phyloP scores from a whole-genome alignment of 2,113 vertebrate genomes.

The Paratilapia polleni region DNA sequence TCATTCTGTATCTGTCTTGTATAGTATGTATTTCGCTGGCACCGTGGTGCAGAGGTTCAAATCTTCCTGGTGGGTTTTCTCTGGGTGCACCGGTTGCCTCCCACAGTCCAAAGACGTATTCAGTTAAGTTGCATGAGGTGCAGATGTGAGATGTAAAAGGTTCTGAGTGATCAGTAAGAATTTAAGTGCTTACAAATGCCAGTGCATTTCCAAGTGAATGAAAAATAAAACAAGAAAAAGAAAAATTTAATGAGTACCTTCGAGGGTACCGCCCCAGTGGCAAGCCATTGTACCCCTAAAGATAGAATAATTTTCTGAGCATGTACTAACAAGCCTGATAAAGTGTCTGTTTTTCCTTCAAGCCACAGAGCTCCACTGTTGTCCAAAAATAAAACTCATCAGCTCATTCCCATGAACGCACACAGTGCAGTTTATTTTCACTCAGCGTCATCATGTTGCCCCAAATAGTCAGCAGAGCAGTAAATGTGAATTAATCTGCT shows the following conservation, averaged over 20 bases:
- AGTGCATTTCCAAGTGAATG: neutral
- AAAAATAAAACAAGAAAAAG: neutral
- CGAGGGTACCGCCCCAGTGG: no score
- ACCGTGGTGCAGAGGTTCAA: neutral
- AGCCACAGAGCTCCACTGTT: neutral
- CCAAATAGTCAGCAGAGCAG: constrained; percentile 6
- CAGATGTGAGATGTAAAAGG: fast-evolving
- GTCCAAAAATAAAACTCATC: neutral
- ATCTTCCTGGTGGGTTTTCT: neutral
- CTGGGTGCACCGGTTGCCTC: neutral
- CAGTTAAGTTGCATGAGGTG: neutral
- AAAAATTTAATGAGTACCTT: neutral
- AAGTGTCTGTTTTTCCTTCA: neutral
- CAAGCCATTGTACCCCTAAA: neutral
- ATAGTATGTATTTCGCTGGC: no score
- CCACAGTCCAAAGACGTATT: neutral
- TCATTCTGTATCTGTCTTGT: no score
- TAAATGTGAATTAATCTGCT: neutral
- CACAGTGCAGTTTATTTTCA: neutral
- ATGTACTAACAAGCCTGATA: neutral
- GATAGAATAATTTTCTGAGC: neutral
- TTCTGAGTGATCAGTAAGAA: neutral
- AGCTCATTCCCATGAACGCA: neutral
- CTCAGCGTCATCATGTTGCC: neutral
- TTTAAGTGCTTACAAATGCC: neutral